A percentile compares a stretch with the other conserved stretches of the same genome.
phyloP scores from a whole-genome alignment of 1,140 invertebrate species.

The Trichonephila clavipes region DNA sequence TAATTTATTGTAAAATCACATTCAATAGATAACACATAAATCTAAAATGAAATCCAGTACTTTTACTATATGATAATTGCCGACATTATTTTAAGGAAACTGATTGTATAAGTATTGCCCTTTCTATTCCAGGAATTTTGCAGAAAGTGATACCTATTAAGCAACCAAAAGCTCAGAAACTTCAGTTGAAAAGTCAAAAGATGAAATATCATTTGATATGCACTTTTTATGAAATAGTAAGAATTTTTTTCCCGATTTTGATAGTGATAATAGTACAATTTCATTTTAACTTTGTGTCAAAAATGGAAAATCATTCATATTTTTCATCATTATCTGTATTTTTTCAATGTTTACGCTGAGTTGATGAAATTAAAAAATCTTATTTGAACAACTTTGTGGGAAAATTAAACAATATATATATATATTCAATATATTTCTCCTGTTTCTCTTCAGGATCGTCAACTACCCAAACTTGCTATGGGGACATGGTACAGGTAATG shows the following conservation, averaged over 20 bases:
- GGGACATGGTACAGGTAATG: constrained; percentile 54
- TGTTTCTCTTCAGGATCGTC: constrained; percentile 52
- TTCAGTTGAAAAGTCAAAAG: constrained; percentile 51
- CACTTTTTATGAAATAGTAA: constrained; percentile 68
- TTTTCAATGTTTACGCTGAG: too few relatives aligned
- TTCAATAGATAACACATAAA: too few relatives aligned
- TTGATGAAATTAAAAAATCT: too few relatives aligned
- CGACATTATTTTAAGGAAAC: too few relatives aligned
- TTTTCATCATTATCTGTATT: too few relatives aligned
- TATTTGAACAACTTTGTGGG: too few relatives aligned
- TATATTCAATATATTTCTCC: neutral
- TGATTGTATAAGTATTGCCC: too few relatives aligned
- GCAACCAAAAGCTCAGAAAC: constrained; percentile 24
- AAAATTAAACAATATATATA: neutral
- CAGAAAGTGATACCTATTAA: neutral
- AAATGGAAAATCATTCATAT: too few relatives aligned
- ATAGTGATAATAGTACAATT: neutral
- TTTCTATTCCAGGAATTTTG: constrained; percentile 49
- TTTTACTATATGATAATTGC: too few relatives aligned
- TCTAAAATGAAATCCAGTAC: too few relatives aligned
- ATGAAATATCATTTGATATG: neutral
- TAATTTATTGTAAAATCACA: too few relatives aligned
- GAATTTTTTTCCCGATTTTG: neutral
- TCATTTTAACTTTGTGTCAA: too few relatives aligned
- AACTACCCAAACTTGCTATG: constrained; percentile 19